A percentile compares a stretch with the other conserved stretches of the same genome.
These are phyloP conservation scores for Dendrolimus kikuchii DNA, from an alignment of 1,140 invertebrate species.

Conservation along the genomic window DNA sequence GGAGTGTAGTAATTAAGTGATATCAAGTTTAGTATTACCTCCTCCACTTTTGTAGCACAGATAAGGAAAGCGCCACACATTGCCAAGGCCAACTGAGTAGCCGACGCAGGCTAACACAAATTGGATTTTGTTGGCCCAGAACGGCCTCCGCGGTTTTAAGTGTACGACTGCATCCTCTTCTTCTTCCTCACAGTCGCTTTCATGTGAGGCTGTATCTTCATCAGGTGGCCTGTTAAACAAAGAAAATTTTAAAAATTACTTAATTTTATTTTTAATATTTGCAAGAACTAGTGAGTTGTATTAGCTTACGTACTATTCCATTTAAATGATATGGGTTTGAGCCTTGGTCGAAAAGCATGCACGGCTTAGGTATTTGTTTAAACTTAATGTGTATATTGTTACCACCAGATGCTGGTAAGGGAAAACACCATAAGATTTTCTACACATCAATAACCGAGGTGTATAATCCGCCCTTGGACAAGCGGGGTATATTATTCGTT, in stretches of 20 bases:
- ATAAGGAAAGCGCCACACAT: constrained; percentile 93
- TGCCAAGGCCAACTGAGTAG: constrained; percentile 93
- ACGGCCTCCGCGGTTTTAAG: constrained; percentile 81
- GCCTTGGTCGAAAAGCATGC: too few relatives aligned
- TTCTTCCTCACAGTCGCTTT: constrained; percentile 76
- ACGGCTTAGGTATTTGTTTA: too few relatives aligned
- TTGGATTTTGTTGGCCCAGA: constrained; percentile 93
- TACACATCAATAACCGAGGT: too few relatives aligned
- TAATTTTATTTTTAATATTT: background rate
- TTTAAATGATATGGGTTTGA: too few relatives aligned
- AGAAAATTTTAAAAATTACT: constrained; percentile 4
- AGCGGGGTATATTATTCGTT: too few relatives aligned
- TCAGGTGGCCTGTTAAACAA: constrained; percentile 74
- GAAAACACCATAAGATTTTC: too few relatives aligned
- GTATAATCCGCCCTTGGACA: too few relatives aligned
- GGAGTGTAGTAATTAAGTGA: too few relatives aligned
- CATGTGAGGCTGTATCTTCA: constrained; percentile 77
- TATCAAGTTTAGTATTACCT: constrained; percentile 69
- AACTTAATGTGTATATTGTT: too few relatives aligned
- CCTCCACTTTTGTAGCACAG: constrained; percentile 88
- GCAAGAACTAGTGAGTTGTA: too few relatives aligned
- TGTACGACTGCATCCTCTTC: constrained; percentile 77
- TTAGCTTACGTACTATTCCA: too few relatives aligned
- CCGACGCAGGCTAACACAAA: constrained; percentile 93
- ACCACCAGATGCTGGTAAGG: too few relatives aligned